Percentiles rank a stretch among this genome's conserved stretches.
Evolutionary conservation across 2,797 vertebrate genomes (phyloP).

Genomic region (Streptopelia turtur): DNA sequence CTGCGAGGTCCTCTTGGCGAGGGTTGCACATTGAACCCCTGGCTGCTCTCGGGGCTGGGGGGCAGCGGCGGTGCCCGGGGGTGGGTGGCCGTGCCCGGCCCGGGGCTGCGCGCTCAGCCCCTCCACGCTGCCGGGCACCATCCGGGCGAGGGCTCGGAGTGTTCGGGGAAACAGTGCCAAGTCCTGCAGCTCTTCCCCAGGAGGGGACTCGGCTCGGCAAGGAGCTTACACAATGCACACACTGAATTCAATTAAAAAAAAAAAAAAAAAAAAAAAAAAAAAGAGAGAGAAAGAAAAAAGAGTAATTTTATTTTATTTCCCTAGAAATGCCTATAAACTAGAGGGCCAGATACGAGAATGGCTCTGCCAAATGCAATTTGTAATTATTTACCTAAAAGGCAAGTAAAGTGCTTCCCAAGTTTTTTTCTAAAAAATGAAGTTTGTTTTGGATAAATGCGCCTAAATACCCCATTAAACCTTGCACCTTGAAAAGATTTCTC

Average conservation of each 20-base stretch:
- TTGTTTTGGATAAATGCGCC: constrained; percentile 84
- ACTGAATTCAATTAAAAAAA: neutral
- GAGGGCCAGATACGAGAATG: neutral
- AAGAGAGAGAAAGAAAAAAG: too few species aligned
- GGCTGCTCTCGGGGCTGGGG: neutral
- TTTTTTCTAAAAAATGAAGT: constrained; percentile 64
- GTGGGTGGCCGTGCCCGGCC: neutral
- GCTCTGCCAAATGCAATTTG: constrained; percentile 53
- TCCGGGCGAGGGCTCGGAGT: neutral
- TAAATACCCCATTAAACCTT: constrained; percentile 84
- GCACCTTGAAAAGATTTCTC: constrained; percentile 80
- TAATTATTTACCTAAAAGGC: constrained; percentile 75
- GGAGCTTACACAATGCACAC: neutral
- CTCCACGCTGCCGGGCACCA: neutral
- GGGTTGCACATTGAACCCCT: neutral
- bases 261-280: neutral
- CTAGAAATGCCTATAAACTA: constrained; percentile 67
- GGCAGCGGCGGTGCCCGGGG: neutral
- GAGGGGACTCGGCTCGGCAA: neutral
- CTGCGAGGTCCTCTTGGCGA: neutral
- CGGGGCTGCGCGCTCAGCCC: neutral
- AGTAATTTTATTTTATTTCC: constrained; percentile 16
- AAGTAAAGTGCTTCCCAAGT: constrained; percentile 71
- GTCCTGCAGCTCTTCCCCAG: neutral
- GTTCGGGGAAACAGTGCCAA: neutral